A percentile compares a stretch with the other conserved stretches of the same genome.
Evolutionary conservation across 2,888 invertebrate species (phyloP).

Genomic region (Brachycybe producta): DNA sequence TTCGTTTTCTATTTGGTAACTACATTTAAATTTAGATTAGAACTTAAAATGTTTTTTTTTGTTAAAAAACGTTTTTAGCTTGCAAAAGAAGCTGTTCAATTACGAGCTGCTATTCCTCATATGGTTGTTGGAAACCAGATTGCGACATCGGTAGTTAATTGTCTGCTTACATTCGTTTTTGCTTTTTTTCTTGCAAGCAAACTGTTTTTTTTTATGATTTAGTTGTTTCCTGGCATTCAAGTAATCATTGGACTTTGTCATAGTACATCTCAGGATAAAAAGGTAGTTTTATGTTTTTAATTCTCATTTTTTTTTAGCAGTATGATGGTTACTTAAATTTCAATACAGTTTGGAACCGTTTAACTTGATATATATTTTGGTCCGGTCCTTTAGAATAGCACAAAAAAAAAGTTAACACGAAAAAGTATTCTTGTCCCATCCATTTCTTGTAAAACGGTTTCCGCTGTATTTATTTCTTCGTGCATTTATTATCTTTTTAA

Average conservation of each 20-base stretch:
- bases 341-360: too few species aligned
- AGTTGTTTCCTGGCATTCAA: constrained; percentile 85
- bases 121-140: constrained; percentile 96
- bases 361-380: too few species aligned
- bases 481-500: too few species aligned
- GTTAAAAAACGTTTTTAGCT: constrained; percentile 35
- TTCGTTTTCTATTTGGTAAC: neutral
- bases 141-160: constrained; percentile 74
- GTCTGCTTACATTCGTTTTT: too few species aligned
- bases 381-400: too few species aligned
- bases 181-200: neutral
- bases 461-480: too few species aligned
- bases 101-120: constrained; percentile 85
- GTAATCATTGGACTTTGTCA: constrained; percentile 83
- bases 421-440: too few species aligned
- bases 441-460: too few species aligned
- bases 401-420: too few species aligned
- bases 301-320: neutral
- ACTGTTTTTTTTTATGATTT: constrained; percentile 25
- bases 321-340: too few species aligned
- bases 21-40: neutral
- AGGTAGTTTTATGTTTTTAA: constrained; percentile 12
- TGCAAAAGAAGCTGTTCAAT: constrained; percentile 85
- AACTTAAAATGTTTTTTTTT: neutral
- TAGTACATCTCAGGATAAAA: constrained; percentile 43